Conservation (phyloP, 1,140 invertebrate genomes). For the Augochlora pura region DNA sequence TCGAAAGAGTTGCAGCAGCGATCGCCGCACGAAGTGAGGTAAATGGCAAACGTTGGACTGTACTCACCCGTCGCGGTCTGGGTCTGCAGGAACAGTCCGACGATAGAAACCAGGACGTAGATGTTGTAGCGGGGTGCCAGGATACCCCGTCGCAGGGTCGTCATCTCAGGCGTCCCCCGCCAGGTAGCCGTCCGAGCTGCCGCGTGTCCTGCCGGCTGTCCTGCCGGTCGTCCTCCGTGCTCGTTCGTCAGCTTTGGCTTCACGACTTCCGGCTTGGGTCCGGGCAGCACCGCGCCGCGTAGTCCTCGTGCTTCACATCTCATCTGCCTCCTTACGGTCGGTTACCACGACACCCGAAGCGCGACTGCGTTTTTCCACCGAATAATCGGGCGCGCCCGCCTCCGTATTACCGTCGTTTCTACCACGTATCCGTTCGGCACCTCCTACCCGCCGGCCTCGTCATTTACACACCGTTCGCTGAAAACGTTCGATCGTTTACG, state of each 20-base stretch:
- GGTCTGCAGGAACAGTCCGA: constrained; percentile 67
- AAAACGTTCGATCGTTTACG: constrained; percentile 40
- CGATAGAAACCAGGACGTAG: constrained; percentile 64
- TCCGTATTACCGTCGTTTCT: background rate
- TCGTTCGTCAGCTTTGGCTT: constrained; percentile 34
- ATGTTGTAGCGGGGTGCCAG: constrained; percentile 67
- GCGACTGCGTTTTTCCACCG: background rate
- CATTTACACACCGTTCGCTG: constrained; percentile 32
- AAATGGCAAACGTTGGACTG: no score
- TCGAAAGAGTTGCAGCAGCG: no score
- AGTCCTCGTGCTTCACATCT: constrained; percentile 68
- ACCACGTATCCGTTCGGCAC: constrained; percentile 19
- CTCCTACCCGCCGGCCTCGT: constrained; percentile 13
- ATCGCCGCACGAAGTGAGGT: no score
- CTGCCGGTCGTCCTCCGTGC: constrained; percentile 43
- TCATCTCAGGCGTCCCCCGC: constrained; percentile 75
- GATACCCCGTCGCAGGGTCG: constrained; percentile 72
- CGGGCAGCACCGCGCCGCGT: constrained; percentile 42
- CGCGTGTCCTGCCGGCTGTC: constrained; percentile 43
- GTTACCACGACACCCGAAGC: background rate
- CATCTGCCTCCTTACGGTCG: constrained; percentile 61
- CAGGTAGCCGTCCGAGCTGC: constrained; percentile 59
- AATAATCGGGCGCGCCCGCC: no score
- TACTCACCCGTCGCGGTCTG: constrained; percentile 69
- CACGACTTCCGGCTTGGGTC: constrained; percentile 54